Percentiles rank a stretch among this genome's conserved stretches.
phyloP scores from a whole-genome alignment of 2,888 invertebrate species.

The Pediacus dermestoides region DNA sequence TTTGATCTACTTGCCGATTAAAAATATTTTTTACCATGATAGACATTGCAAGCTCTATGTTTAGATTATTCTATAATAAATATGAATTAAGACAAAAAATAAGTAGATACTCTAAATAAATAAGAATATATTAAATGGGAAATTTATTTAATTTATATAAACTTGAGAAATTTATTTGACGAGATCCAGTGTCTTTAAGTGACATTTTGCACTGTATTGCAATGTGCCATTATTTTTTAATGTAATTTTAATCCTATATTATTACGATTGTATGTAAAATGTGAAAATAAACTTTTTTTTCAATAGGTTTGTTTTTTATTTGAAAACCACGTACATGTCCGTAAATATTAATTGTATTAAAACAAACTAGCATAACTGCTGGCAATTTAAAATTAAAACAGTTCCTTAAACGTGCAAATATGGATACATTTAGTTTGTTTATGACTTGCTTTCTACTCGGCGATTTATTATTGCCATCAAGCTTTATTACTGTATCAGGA shows the following conservation, averaged over 20 bases:
- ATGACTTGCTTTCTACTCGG: too few species aligned
- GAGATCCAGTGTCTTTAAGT: constrained; percentile 28
- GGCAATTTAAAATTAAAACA: too few species aligned
- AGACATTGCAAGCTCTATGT: constrained; percentile 20
- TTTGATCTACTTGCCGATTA: constrained; percentile 15
- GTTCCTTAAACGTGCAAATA: too few species aligned
- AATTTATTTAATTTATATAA: constrained; percentile 22
- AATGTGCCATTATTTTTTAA: constrained; percentile 44
- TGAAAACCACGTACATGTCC: too few species aligned
- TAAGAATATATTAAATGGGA: constrained; percentile 19
- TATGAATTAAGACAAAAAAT: constrained; percentile 15
- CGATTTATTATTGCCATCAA: too few species aligned
- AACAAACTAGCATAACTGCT: too few species aligned
- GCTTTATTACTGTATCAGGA: too few species aligned
- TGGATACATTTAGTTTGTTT: too few species aligned
- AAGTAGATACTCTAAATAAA: constrained; percentile 17
- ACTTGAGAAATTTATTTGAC: constrained; percentile 12
- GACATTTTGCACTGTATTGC: constrained; percentile 42
- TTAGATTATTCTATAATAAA: constrained; percentile 14
- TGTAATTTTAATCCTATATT: constrained; percentile 33
- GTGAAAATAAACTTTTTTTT: constrained; percentile 26
- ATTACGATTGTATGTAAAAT: constrained; percentile 26
- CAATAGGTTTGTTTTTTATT: too few species aligned
- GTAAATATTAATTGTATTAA: too few species aligned
- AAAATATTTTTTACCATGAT: constrained; percentile 21